Base-by-base conservation (phyloP, 2,113 vertebrate genomes). In the Gadus macrocephalus region DNA sequence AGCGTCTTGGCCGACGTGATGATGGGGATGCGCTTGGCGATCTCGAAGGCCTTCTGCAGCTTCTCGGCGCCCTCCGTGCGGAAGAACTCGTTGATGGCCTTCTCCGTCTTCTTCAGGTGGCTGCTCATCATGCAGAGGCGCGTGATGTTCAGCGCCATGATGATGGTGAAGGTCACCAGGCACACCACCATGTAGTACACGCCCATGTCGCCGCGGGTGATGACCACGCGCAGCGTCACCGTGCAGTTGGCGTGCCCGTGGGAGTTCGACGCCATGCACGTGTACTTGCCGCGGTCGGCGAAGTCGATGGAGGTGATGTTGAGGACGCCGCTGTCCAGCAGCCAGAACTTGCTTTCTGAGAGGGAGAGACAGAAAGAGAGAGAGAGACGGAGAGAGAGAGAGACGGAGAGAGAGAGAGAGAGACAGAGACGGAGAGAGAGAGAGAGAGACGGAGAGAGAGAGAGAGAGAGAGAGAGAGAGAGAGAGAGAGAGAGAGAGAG, bases 61-160 rank as follows among this genome's bases (percentile, higher is more conserved):
- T 98, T 98, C 91, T 99, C 97, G 0, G 97, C 96, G 1, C 97
- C 97, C 87, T 99, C 97, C 0, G 96, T 99, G 88, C 97, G 91
- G 88, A 99, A 99, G 89, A 99, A 99, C 17, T 99, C 97, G 1
- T 99, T 98, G 85, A 99, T 99, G 74, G 95, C 97, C 81, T 99
- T 96, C 91, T 99, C 97, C 0, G 97, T 99, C 91, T 99, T 99
- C 93, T 98, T 98, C 76, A 98, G 87, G 86, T 99, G 97, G 86
- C 97, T 98, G 92, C 95, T 98, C 97, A 99, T 99, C 97, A 99
- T 99, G 87, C 97, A 99, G 27, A 99, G 92, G 53, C 97, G 94
- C 0, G 97, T 98, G 62, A 99, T 85, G 60, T 99, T 99, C 72
- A 99, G 88, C 62, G 92, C 89, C 95, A 99, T 95, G 89, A 98